Percentiles rank a stretch among this genome's conserved stretches.
phyloP scores from a whole-genome alignment of 2,888 invertebrate species.

The Leptopilina syphax region DNA sequence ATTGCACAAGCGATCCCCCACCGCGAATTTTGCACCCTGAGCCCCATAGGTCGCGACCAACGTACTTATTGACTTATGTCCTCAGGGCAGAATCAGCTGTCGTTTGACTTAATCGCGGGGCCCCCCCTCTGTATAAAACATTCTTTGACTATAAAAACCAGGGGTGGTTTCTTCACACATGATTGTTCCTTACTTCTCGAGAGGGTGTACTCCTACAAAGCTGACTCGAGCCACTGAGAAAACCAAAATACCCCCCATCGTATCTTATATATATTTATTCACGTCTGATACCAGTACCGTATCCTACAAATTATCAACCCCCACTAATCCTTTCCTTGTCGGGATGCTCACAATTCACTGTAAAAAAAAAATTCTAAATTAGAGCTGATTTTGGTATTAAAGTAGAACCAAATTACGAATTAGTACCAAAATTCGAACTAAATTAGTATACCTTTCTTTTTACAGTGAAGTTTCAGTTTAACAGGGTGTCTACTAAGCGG shows the following conservation, averaged over 20 bases:
- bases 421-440: too few relatives aligned
- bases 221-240: conserved; percentile 55
- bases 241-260: conserved; percentile 35
- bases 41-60: conserved; percentile 56
- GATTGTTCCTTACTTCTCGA: conserved; percentile 42
- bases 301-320: not conserved
- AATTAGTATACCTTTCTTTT: too few relatives aligned
- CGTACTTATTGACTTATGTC: conserved; percentile 73
- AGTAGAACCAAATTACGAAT: too few relatives aligned
- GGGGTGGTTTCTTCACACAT: conserved; percentile 49
- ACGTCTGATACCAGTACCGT: conserved; percentile 47
- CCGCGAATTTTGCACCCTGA: conserved; percentile 42
- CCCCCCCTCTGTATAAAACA: conserved; percentile 57
- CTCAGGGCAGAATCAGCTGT: conserved; percentile 66
- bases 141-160: conserved; percentile 54
- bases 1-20: conserved; percentile 54
- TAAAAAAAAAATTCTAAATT: too few relatives aligned
- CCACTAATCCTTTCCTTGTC: too few relatives aligned
- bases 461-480: too few relatives aligned
- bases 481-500: too few relatives aligned
- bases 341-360: too few relatives aligned
- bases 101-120: conserved; percentile 60
- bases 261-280: conserved; percentile 34
- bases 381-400: too few relatives aligned
- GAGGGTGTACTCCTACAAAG: conserved; percentile 65